These are phyloP conservation scores for Odocoileus virginianus DNA, from an alignment of 2,113 vertebrate species.

Conservation along the genomic window DNA sequence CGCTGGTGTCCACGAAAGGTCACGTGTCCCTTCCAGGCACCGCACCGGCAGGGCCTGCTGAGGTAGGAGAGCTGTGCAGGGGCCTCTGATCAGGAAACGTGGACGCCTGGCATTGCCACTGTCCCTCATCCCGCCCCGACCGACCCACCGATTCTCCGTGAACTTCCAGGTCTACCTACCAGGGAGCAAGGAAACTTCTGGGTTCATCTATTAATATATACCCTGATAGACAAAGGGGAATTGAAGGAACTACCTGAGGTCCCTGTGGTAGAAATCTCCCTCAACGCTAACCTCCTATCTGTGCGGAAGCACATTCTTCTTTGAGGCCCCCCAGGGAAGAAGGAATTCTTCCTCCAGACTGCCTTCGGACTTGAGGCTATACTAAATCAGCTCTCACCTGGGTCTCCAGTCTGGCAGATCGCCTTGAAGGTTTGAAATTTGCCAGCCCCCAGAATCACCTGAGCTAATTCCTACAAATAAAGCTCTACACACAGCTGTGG, in stretches of 20 bases:
- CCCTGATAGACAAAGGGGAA: not conserved
- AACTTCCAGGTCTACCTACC: not conserved
- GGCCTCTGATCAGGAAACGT: not conserved
- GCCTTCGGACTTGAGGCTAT: not conserved
- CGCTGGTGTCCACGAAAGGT: rapidly evolving
- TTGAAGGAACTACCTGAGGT: not conserved
- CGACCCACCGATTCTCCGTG: not conserved
- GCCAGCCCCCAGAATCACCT: not conserved
- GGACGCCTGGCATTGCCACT: not conserved
- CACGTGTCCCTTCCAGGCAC: not conserved
- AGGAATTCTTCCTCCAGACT: not conserved
- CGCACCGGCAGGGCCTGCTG: not conserved
- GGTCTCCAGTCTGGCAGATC: not conserved
- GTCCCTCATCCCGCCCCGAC: not conserved
- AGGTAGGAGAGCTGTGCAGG: not conserved
- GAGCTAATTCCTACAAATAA: not conserved
- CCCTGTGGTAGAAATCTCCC: not conserved
- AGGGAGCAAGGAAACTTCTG: not conserved
- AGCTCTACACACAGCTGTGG: not conserved
- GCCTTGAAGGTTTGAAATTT: not conserved
- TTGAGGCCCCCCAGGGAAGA: not conserved
- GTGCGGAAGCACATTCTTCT: not conserved
- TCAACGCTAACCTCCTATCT: not conserved
- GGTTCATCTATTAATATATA: not conserved
- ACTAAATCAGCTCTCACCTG: not conserved